phyloP scores from a whole-genome alignment of 2,797 vertebrate genomes.

The Dendrocincla tyrannina region DNA sequence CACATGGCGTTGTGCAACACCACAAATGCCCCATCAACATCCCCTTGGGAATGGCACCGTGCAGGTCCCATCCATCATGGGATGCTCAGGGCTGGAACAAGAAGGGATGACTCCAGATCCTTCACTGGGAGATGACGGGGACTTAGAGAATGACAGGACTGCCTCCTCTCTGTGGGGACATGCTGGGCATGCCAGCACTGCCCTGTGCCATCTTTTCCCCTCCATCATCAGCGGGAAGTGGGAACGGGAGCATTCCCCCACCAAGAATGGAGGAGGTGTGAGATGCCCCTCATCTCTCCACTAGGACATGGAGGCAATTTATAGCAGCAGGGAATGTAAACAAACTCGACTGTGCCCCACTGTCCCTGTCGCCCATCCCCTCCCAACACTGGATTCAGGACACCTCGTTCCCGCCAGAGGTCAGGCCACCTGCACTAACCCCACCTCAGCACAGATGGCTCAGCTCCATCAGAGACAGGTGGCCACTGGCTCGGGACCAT shows the following conservation, averaged over 20 bases:
- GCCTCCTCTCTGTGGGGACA: background rate
- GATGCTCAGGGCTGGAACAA: background rate
- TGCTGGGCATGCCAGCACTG: accelerated
- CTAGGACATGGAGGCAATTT: background rate
- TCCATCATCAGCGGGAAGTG: background rate
- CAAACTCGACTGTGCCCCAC: background rate
- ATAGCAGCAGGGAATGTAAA: slow-evolving; percentile 47
- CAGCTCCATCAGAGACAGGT: background rate
- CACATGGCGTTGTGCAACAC: background rate
- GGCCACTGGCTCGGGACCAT: background rate
- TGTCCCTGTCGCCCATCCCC: background rate
- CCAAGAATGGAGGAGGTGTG: background rate
- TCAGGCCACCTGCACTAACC: background rate
- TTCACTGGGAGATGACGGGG: background rate
- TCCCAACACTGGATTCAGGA: background rate
- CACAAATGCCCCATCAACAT: background rate
- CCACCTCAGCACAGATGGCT: background rate
- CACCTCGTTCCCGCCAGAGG: background rate
- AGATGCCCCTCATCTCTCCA: background rate
- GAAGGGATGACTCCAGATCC: background rate
- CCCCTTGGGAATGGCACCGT: background rate
- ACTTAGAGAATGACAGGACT: background rate
- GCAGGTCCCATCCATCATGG: background rate
- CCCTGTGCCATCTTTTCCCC: background rate
- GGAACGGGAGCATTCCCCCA: background rate